Evolutionary conservation across 2,113 vertebrate species (phyloP).

Genomic region (Hippotragus niger): DNA sequence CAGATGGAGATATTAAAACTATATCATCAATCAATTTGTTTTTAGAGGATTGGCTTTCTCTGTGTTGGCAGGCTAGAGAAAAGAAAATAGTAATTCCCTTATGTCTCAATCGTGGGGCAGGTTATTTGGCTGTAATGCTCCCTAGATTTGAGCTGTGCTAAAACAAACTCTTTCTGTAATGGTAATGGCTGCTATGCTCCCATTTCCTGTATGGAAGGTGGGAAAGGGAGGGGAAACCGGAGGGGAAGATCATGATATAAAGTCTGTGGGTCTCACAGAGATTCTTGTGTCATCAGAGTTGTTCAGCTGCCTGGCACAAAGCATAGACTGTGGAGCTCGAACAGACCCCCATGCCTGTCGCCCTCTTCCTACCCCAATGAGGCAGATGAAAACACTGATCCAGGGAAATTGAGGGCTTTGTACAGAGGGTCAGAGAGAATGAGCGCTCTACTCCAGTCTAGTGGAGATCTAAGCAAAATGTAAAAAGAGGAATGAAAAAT

Average conservation of each 20-base stretch:
- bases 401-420: not conserved
- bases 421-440: not conserved
- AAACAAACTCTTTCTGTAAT: conserved; percentile 15
- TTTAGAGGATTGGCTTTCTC: conserved; percentile 45
- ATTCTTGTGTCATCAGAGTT: not conserved
- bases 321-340: not conserved
- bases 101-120: not conserved
- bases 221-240: not conserved
- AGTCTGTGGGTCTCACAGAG: not conserved
- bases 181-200: not conserved
- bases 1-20: conserved; percentile 63
- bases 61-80: not conserved
- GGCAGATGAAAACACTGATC: not conserved
- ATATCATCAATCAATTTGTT: conserved; percentile 60
- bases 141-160: conserved; percentile 10
- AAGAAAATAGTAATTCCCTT: not conserved
- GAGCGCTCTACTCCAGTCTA: not conserved
- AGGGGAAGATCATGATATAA: conserved; percentile 45
- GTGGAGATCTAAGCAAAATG: not conserved
- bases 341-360: not conserved
- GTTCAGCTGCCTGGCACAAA: not conserved
- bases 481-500: not conserved
- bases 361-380: fast-evolving
- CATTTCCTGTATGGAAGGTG: conserved; percentile 44
- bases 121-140: not conserved